Evolutionary conservation across 2,797 vertebrate species (phyloP), one percentile per base, ranked within the genome.

Genomic region (Lithobates sylvaticus): DNA sequence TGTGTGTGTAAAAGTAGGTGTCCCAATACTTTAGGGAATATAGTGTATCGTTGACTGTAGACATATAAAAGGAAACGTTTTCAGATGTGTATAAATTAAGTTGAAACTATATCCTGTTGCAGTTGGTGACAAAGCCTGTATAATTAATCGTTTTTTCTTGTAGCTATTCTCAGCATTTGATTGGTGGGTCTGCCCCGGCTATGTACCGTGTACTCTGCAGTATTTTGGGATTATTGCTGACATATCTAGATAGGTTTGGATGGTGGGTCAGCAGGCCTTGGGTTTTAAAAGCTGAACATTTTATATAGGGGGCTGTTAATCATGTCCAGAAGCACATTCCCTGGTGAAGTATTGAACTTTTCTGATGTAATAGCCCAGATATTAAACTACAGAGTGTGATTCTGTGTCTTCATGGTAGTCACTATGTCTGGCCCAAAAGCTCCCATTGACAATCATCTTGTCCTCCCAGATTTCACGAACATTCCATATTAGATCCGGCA

Each of bases 371-470:
- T 67, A 32, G 54, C 47, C 42, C 32, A 75, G 42, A 83, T 83
- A 75, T 67, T 83, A 34, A 72, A 65, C 36, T 65, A 74, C 58
- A 23, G 75, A 44, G 27, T 10, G 32, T 7, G 12, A 8, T 10
- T 72, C 10, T 72, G 16, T 34, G 32, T 18, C 18, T 23, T 13
- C 70, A 47, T 27, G 54, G 73, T 75, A 83, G 81, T 83, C 81
- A 10, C 72, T 42, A 29, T 83, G 81, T 83, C 70, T 67, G 72
- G 81, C 81, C 72, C 73, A 54, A 61, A 76, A 75, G n/a, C 81
- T 73, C 69, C 69, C 79, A 23, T 54, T 69, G 29, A 84, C 82
- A 76, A 39, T 84, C 64, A 5, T 83, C 67, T 44, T 39, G 68
- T 79, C 69, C 77, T 77, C 54, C 34, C 70, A 47, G 44, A 39